Evolutionary conservation across 2,888 invertebrate species (phyloP).

Genomic region (Cantharis rufa): DNA sequence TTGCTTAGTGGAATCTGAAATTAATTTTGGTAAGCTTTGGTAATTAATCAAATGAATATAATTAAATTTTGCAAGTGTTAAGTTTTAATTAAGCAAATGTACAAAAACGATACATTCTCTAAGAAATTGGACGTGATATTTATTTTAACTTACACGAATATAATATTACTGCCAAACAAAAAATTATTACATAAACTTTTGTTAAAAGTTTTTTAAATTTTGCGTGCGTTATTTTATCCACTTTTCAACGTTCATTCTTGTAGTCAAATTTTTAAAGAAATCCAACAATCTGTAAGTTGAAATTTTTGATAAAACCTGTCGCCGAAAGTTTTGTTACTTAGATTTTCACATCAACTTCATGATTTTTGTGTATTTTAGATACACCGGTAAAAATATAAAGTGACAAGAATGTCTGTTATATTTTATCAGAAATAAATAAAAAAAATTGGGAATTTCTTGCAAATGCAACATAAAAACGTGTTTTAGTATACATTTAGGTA

Average conservation of each 20-base stretch:
- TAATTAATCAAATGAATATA: not conserved
- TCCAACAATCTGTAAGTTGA: not conserved
- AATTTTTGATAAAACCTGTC: not conserved
- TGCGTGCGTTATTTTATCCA: not conserved
- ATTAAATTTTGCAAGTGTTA: slow-evolving; percentile 2
- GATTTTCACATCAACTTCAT: not conserved
- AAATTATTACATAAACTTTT: no score
- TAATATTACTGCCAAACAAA: no score
- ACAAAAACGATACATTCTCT: not conserved
- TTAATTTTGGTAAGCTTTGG: not conserved
- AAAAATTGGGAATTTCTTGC: not conserved
- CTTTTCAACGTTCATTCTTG: not conserved
- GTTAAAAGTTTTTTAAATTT: not conserved
- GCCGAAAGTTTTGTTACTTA: not conserved
- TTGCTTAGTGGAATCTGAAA: not conserved
- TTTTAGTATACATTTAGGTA: no score
- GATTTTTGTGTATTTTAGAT: not conserved
- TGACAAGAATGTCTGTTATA: not conserved
- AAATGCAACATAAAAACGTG: no score
- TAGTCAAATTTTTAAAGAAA: not conserved
- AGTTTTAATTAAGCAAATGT: not conserved
- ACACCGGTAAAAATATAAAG: not conserved
- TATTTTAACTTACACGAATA: not conserved
- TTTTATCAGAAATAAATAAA: not conserved
- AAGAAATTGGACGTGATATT: not conserved